phyloP scores from a whole-genome alignment of 2,888 invertebrate species.

The Hedya salicella region DNA sequence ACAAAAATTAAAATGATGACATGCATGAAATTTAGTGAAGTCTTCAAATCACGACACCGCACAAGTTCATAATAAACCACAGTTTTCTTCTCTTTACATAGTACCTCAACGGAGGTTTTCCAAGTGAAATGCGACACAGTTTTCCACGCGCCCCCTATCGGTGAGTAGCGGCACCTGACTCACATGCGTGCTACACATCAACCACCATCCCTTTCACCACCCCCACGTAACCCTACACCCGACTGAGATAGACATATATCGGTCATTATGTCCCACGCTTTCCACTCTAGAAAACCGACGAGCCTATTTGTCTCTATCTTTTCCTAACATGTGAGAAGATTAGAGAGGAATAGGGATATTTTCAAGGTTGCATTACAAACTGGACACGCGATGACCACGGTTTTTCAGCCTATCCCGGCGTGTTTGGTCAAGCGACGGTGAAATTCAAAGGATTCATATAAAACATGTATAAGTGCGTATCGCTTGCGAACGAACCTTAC shows the following conservation, averaged over 20 bases:
- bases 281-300: slow-evolving; percentile 77
- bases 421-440: slow-evolving; percentile 66
- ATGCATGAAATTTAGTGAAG: too few species aligned
- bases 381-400: slow-evolving; percentile 75
- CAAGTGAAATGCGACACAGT: slow-evolving; percentile 18
- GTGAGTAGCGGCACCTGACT: slow-evolving; percentile 73
- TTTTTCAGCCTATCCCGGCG: slow-evolving; percentile 71
- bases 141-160: slow-evolving; percentile 78
- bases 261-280: slow-evolving; percentile 69
- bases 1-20: too few species aligned
- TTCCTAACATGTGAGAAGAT: slow-evolving; percentile 58
- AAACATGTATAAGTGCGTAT: slow-evolving; percentile 37
- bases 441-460: slow-evolving; percentile 47
- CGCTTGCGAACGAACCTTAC: background rate
- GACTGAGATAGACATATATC: slow-evolving; percentile 78
- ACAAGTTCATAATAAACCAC: background rate
- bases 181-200: slow-evolving; percentile 55
- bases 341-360: slow-evolving; percentile 67
- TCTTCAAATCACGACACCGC: background rate
- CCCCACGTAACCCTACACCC: slow-evolving; percentile 75
- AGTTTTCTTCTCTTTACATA: background rate
- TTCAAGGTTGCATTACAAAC: slow-evolving; percentile 60
- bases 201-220: slow-evolving; percentile 76
- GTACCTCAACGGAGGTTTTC: slow-evolving; percentile 25
- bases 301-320: slow-evolving; percentile 79